Base-by-base conservation (phyloP, 2,113 vertebrate species). In the Ophiodon elongatus region DNA sequence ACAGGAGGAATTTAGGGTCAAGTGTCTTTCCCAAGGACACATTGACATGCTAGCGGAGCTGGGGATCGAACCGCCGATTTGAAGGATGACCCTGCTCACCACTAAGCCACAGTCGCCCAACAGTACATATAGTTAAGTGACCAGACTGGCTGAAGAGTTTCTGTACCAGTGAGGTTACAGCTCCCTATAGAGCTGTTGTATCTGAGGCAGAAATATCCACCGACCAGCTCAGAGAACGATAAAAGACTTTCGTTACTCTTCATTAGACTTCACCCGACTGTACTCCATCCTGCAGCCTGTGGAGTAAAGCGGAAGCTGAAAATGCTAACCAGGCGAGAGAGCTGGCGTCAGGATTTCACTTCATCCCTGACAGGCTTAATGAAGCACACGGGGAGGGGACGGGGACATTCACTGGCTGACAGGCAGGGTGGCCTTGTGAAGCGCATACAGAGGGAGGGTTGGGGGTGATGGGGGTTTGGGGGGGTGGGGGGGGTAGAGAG, bases 341-440 rank as follows among this genome's bases (percentile, higher is more conserved):
- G 88, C 90, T 90, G 83, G 80, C 37, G 84, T 91, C 87, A 90
- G 88, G 84, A 43, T 88, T 92, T 93, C 72, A 67, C 82, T 91
- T 88, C 82, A 71, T 78, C 59, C 78, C 86, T 85, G 89, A 88
- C 89, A 76, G 84, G 89, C 84, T 89, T 91, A 92, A 90, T 79
- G 85, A 91, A 88, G 84, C 88, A 39, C 81, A 83, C 54, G 79
- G 86, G 71, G 83, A 83, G 85, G 71, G 62, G 76, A 5, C 9
- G 25, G 73, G 85, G 89, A 63, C 85, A 85, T 82, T 86, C 80
- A 74, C 64, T 47, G 82, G 82, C 81, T 92, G 88, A 90, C 90
- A 83, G 87, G 83, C 88, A 57, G 64, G 68, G 85, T 73, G 80
- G 79, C 68, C 3, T 47, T 71, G 43, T 68, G 84, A 33, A 83